Percentiles rank a stretch among this genome's conserved stretches.
These are phyloP conservation scores for Heterotilapia buettikoferi DNA, from an alignment of 2,113 vertebrate genomes.

Conservation along the genomic window DNA sequence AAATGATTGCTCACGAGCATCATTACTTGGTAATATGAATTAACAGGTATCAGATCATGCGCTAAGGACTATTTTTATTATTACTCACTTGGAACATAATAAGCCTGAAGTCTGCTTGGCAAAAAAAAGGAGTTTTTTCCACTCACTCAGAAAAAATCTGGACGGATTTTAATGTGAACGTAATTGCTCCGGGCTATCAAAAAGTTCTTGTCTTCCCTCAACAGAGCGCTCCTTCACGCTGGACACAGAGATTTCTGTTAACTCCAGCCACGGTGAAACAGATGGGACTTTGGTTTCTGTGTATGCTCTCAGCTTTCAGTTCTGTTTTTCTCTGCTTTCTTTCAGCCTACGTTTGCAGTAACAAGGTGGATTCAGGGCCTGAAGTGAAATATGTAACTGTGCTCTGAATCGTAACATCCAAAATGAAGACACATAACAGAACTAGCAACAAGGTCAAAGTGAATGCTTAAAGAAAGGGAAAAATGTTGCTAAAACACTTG, in stretches of 20 bases:
- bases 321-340: neutral
- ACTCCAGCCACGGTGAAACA: neutral
- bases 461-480: neutral
- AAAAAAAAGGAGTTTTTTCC: constrained; percentile 10
- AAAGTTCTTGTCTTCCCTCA: constrained; percentile 19
- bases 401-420: neutral
- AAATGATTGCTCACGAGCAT: neutral
- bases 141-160: constrained; percentile 17
- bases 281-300: constrained; percentile 4
- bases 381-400: neutral
- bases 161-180: constrained; percentile 10
- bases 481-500: neutral
- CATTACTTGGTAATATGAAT: neutral
- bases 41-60: neutral
- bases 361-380: neutral
- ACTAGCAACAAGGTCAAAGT: neutral
- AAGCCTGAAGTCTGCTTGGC: constrained; percentile 9
- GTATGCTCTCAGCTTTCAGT: neutral
- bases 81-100: neutral
- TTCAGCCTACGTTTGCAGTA: neutral
- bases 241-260: constrained; percentile 10
- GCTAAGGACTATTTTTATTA: neutral
- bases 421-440: neutral
- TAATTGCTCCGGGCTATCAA: constrained; percentile 21
- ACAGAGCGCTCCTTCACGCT: constrained; percentile 24